These are phyloP conservation scores for Heliconius eleuchia DNA, from an alignment of 1,140 invertebrate genomes.

Conservation along the genomic window DNA sequence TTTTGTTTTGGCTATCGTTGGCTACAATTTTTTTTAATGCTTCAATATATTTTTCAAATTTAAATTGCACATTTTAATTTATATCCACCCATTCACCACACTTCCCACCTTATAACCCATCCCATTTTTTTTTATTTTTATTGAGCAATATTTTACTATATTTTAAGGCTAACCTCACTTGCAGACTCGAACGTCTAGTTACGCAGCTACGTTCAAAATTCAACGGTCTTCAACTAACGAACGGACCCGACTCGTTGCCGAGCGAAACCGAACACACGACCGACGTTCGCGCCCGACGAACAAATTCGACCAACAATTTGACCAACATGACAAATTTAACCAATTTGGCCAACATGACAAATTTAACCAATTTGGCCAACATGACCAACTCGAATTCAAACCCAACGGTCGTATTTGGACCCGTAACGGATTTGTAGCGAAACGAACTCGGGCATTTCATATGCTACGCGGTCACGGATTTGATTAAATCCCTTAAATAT, in stretches of 20 bases:
- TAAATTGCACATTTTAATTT: constrained; percentile 16
- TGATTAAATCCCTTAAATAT: constrained; percentile 50
- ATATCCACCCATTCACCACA: background rate
- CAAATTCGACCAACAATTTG: constrained; percentile 37
- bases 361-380: constrained; percentile 22
- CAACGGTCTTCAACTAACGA: constrained; percentile 62
- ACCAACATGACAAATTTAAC: constrained; percentile 29
- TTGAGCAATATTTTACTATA: constrained; percentile 37
- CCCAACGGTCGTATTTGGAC: constrained; percentile 71
- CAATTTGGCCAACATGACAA: constrained; percentile 17
- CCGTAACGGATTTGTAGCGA: constrained; percentile 80
- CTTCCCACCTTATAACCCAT: background rate
- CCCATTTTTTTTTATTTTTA: background rate
- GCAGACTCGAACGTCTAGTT: constrained; percentile 77
- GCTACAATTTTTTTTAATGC: background rate
- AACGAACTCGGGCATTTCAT: constrained; percentile 50
- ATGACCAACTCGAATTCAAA: constrained; percentile 33
- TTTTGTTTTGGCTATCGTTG: background rate
- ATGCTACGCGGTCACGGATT: constrained; percentile 48
- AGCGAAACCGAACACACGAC: constrained; percentile 61
- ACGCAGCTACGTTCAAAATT: constrained; percentile 78
- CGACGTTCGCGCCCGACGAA: constrained; percentile 53
- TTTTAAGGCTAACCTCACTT: constrained; percentile 54
- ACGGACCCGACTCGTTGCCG: constrained; percentile 66
- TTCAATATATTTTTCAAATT: constrained; percentile 11